Evolutionary conservation across 2,888 invertebrate species (phyloP).

Genomic region (Sesia bembeciformis): DNA sequence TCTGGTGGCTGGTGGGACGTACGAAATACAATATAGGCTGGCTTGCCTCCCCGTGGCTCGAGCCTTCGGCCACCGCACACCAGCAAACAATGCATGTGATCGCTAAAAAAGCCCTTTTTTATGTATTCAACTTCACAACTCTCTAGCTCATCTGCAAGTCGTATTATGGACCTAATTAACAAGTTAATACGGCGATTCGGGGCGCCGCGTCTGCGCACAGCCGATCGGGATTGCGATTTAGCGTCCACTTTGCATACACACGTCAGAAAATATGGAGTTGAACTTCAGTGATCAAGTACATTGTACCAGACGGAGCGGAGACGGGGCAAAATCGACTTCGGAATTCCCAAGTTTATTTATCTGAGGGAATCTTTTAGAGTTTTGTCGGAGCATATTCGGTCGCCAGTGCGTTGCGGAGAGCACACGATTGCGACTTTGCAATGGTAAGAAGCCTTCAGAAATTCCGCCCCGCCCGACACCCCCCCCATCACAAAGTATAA

Average conservation of each 20-base stretch:
- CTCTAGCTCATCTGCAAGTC: slow-evolving; percentile 89
- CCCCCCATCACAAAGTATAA: slow-evolving; percentile 75
- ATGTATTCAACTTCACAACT: slow-evolving; percentile 79
- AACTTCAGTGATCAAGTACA: neutral
- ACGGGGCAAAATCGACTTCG: slow-evolving; percentile 19
- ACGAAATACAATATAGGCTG: slow-evolving; percentile 63
- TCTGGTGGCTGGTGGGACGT: slow-evolving; percentile 71
- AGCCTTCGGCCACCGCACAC: slow-evolving; percentile 31
- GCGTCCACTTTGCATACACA: neutral
- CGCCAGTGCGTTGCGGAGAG: slow-evolving; percentile 29
- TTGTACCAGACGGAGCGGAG: neutral
- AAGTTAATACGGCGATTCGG: slow-evolving; percentile 90
- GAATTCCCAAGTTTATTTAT: slow-evolving; percentile 28
- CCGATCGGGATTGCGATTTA: slow-evolving; percentile 7
- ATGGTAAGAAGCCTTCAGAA: slow-evolving; percentile 72
- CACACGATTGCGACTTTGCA: slow-evolving; percentile 64
- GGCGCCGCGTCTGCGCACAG: slow-evolving; percentile 72
- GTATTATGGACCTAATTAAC: slow-evolving; percentile 93
- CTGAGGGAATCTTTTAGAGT: slow-evolving; percentile 34
- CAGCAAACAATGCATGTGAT: slow-evolving; percentile 69
- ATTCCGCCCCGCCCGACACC: slow-evolving; percentile 72
- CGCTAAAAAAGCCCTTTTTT: slow-evolving; percentile 80
- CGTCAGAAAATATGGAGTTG: neutral
- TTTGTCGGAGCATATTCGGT: slow-evolving; percentile 18
- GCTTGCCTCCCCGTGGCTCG: slow-evolving; percentile 16